These are phyloP conservation scores for Oreortyx pictus DNA, from an alignment of 2,797 vertebrate genomes.

Conservation along the genomic window DNA sequence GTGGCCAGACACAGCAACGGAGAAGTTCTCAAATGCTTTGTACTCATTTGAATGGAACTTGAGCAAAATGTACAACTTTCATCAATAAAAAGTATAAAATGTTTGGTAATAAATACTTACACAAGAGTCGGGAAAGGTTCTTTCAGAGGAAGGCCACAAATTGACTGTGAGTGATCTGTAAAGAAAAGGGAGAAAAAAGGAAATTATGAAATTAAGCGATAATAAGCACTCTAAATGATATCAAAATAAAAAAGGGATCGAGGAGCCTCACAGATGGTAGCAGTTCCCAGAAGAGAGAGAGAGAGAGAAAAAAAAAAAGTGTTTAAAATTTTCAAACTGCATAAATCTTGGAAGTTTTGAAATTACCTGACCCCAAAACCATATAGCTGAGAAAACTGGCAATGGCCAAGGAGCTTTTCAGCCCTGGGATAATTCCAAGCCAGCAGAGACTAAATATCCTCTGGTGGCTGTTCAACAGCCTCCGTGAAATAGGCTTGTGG, in stretches of 20 bases:
- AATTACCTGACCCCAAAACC: neutral
- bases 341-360: neutral
- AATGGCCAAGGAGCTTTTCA: constrained; percentile 1
- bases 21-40: neutral
- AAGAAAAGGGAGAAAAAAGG: constrained; percentile 52
- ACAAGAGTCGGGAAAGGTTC: constrained; percentile 40
- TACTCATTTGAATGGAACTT: neutral
- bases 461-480: constrained; percentile 29
- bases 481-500: constrained; percentile 58
- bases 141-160: constrained; percentile 64
- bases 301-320: neutral
- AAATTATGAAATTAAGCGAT: constrained; percentile 30
- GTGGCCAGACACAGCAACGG: neutral
- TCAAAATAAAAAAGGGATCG: neutral
- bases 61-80: neutral
- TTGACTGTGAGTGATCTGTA: constrained; percentile 53
- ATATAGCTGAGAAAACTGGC: neutral
- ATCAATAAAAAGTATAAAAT: constrained; percentile 25
- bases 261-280: neutral
- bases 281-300: neutral
- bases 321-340: neutral
- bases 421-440: constrained; percentile 26
- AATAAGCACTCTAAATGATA: constrained; percentile 30
- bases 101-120: constrained; percentile 70
- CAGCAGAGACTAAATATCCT: constrained; percentile 49